Evolutionary conservation across 2,113 vertebrate genomes (phyloP), one percentile per base, ranked within the genome.

Genomic region (Alethe castanea): DNA sequence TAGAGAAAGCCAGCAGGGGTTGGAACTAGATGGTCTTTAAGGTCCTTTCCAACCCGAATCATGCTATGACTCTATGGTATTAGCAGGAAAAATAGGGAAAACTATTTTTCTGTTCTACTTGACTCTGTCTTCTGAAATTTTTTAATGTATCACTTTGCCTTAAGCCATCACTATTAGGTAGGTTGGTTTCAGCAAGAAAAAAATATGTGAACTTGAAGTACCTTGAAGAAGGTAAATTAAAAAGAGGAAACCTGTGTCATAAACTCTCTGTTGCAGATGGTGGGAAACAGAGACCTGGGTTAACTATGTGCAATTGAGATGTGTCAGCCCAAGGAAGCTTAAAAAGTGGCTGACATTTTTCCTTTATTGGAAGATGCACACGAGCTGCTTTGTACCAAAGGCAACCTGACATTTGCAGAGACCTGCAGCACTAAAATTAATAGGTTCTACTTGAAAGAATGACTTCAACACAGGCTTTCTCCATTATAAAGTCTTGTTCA

Each of bases 331-430:
- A 53, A 20, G 54, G 38, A 92, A 85, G 11, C 52, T 67, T 54
- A 42, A 79, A 36, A 45, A 67, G 50, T 54, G 62, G 16, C 25
- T 92, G 78, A 31, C 42, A 38, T 76, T 64, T 79, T 80, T 45
- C 29, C 14, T 61, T 81, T 67, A 14, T 36, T 86, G 67, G 64
- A 69, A 83, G 40, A 50, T 79, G 56, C 9, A 15, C n/a, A 26
- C 0, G 1, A 54, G 35, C 83, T 90, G 19, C 38, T 82, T 36
- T 77, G 45, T 82, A 79, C 74, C 54, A 66, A 69, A 95, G 79
- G 54, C 76, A 91, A 47, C 40, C n/a, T 86, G 96, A 94, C 89
- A 77, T 91, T 92, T 95, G 81, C 38, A 73, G 67, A 73, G 85
- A 91, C 79, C 50, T 86, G 71, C 54, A 88, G 81, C 60, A 47